Percentiles rank a stretch among this genome's conserved stretches.
Evolutionary conservation across 2,113 vertebrate species (phyloP).

Genomic region (Bombycilla garrulus): DNA sequence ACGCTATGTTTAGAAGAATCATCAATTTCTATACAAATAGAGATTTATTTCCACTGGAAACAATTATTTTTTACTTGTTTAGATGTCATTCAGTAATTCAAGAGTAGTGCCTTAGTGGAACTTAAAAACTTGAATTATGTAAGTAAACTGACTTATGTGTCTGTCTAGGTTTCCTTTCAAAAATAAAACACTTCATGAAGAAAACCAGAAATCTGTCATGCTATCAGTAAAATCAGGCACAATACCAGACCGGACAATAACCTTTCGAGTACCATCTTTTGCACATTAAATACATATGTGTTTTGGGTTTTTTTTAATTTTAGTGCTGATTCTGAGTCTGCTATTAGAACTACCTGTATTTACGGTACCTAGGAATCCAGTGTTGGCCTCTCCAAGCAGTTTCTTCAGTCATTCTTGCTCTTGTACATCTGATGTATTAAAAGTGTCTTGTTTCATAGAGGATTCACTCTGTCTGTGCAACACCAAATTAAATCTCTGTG

Average conservation of each 20-base stretch:
- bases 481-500: background rate
- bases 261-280: background rate
- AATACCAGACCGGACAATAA: background rate
- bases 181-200: background rate
- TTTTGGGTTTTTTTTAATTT: background rate
- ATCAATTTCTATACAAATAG: background rate
- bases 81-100: background rate
- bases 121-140: background rate
- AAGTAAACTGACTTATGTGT: background rate
- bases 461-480: background rate
- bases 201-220: background rate
- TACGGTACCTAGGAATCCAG: background rate
- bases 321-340: background rate
- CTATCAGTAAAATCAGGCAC: background rate
- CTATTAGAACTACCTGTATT: background rate
- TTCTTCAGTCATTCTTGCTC: background rate
- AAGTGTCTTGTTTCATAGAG: background rate
- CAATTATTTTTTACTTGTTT: background rate
- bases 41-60: background rate
- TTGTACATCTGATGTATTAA: rapidly evolving
- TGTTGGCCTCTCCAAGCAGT: background rate
- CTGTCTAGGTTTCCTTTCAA: background rate
- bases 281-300: background rate
- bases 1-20: background rate
- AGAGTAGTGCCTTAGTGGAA: background rate